These are phyloP conservation scores for Taenioides sp. DNA, from an alignment of 2,797 vertebrate species.

Conservation along the genomic window DNA sequence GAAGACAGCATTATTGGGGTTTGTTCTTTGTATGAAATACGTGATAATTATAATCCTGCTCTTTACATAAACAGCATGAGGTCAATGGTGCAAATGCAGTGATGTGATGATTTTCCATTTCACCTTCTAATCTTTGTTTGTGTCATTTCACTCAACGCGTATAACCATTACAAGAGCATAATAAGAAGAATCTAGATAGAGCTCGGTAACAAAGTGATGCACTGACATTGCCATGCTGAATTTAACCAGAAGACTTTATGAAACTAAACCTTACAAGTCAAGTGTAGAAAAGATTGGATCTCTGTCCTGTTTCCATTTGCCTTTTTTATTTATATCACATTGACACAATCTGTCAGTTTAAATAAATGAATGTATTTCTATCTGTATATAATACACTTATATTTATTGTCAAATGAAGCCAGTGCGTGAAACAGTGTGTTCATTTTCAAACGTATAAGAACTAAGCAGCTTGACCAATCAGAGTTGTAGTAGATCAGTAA, in stretches of 20 bases:
- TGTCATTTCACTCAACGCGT: constrained; percentile 19
- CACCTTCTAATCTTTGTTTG: constrained; percentile 59
- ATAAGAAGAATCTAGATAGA: background rate
- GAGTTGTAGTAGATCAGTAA: constrained; percentile 41
- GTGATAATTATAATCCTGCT: constrained; percentile 29
- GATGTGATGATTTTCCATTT: constrained; percentile 22
- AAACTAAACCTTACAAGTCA: no score
- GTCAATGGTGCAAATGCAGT: constrained; percentile 26
- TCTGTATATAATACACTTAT: no score
- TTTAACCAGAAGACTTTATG: no score
- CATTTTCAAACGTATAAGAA: background rate
- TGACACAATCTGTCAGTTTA: no score
- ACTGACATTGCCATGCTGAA: background rate
- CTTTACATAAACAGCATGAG: constrained; percentile 11
- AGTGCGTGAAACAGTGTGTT: background rate
- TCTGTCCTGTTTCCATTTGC: no score
- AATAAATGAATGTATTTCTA: no score
- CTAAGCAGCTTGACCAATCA: constrained; percentile 35
- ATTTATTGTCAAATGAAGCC: no score
- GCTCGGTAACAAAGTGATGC: background rate
- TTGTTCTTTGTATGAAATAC: constrained; percentile 14
- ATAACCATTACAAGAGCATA: background rate
- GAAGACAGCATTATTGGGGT: constrained; percentile 24
- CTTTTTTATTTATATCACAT: no score
- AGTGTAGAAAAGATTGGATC: no score